Conservation (phyloP, 2,888 invertebrate species). For the Venusia cambrica region DNA sequence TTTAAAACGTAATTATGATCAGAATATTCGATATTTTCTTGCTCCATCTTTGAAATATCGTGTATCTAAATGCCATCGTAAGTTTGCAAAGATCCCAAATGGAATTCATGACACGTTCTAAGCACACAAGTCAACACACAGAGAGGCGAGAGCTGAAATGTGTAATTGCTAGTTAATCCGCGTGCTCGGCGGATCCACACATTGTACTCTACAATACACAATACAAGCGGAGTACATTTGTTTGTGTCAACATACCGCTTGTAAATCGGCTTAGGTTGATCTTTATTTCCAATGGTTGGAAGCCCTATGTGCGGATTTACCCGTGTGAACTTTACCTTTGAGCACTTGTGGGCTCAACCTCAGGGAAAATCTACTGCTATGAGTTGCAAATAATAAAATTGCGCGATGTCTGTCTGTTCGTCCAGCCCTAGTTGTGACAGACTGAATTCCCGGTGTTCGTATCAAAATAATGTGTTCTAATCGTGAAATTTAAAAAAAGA, state of each 20-base stretch:
- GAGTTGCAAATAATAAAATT: no score
- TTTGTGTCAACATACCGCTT: constrained; percentile 22
- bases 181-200: constrained; percentile 41
- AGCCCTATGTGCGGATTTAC: constrained; percentile 5
- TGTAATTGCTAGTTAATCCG: constrained; percentile 73
- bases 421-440: no score
- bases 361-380: constrained; percentile 2
- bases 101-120: constrained; percentile 38
- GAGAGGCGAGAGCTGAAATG: constrained; percentile 44
- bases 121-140: constrained; percentile 38
- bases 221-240: constrained; percentile 14
- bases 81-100: constrained; percentile 5
- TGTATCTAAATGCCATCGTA: no score
- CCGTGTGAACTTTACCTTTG: constrained; percentile 1
- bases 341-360: background rate
- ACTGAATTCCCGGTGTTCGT: no score
- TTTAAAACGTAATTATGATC: no score
- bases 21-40: no score
- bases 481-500: no score
- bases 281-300: constrained; percentile 21
- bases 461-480: no score
- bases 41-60: no score
- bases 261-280: constrained; percentile 29
- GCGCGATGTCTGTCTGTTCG: no score
- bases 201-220: constrained; percentile 12